Base-by-base conservation (phyloP, 1,140 invertebrate species). In the Brachionus rotundiformis region DNA sequence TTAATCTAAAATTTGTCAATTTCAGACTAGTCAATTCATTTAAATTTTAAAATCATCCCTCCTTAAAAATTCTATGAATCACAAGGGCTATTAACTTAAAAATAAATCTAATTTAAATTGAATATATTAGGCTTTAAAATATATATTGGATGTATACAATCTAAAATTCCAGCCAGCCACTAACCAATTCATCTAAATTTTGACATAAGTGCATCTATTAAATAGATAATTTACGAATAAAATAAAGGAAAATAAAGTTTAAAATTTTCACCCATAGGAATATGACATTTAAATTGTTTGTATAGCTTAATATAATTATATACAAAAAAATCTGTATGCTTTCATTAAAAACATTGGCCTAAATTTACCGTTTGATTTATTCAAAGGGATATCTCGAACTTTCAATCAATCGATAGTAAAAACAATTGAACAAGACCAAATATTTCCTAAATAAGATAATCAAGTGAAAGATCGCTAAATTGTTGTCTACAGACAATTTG, bases 291-390 rank as follows among this genome's bases (percentile, higher is more conserved):
- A 68, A 68, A 23, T 68, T 68, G 63, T 68, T 68, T 68, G 31
- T 36, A 68, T 19, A 68, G 63, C 63, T 68, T 39, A 68, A 68
- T 68, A 36, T 39, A 68, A 68, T 68, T 68, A 68, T 16, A 68
- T 33, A 68, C 29, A 63, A 13, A 63, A n/a, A 33, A 31, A 63
- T 29, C n/a, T 29, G 29, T 68, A 33, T 36, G 33, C 63, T 33
- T 68, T 68, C 8, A 36, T 19, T 33, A 33, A 68, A 33, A 4
- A 68, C 31, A 68, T 68, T 68, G 63, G 63, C 63, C 63, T 68
- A 68, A 68, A 68, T 68, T 68, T 68, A 68, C 63, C 63, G 63
- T 68, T 68, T 68, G 63, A 68, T 68, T 68, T 68, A 16, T 68
- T 33, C 31, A 36, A 68, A 36, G 47, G 63, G 31, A 68, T 68